Conservation (phyloP, 1,140 invertebrate species). For the Probaryconus sp. region DNA sequence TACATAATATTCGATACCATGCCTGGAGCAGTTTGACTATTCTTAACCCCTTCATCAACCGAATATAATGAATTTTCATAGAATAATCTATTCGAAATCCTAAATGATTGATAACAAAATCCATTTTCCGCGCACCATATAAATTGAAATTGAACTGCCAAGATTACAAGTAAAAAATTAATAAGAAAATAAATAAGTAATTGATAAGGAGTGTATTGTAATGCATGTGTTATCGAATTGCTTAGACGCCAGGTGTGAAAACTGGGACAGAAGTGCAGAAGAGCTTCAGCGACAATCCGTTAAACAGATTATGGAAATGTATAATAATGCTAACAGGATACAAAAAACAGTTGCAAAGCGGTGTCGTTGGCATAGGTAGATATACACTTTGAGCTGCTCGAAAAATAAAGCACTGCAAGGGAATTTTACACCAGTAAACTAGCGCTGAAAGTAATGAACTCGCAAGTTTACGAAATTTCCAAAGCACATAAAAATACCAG, state of each 20-base stretch:
- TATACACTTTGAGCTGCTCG: slow-evolving; percentile 14
- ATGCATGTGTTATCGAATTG: slow-evolving; percentile 53
- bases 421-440: slow-evolving; percentile 12
- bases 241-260: slow-evolving; percentile 50
- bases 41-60: too few relatives aligned
- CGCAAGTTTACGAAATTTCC: slow-evolving; percentile 1
- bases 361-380: slow-evolving; percentile 13
- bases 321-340: slow-evolving; percentile 63
- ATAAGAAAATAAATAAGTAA: slow-evolving; percentile 9
- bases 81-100: too few relatives aligned
- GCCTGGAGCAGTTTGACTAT: too few relatives aligned
- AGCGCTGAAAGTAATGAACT: slow-evolving; percentile 14
- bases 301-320: slow-evolving; percentile 67
- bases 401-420: slow-evolving; percentile 11
- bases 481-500: slow-evolving; percentile 1
- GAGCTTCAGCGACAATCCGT: slow-evolving; percentile 61
- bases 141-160: too few relatives aligned
- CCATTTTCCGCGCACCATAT: too few relatives aligned
- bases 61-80: too few relatives aligned
- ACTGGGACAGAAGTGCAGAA: slow-evolving; percentile 58
- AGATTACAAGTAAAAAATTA: slow-evolving; percentile 1
- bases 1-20: too few relatives aligned
- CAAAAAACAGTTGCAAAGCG: slow-evolving; percentile 44
- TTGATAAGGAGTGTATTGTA: slow-evolving; percentile 43
- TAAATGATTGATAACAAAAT: too few relatives aligned